phyloP scores from a whole-genome alignment of 2,113 vertebrate species.

The Hippopotamus amphibius region DNA sequence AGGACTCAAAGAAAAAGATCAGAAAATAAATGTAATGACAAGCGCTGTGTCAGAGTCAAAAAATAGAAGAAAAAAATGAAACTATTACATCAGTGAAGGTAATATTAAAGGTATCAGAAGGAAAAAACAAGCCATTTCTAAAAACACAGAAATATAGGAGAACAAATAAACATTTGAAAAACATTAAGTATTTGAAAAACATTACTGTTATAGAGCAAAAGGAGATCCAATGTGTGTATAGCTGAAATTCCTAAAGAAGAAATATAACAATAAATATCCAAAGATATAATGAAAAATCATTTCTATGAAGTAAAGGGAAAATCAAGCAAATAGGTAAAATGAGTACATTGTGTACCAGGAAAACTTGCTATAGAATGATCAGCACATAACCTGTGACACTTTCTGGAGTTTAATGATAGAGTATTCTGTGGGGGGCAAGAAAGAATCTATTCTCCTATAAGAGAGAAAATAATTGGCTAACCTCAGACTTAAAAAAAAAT shows the following conservation, averaged over 20 bases:
- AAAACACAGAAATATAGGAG: constrained; percentile 21
- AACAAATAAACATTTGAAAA: background rate
- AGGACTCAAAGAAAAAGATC: constrained; percentile 14
- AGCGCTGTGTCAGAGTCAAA: background rate
- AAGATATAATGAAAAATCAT: background rate
- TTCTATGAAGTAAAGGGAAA: constrained; percentile 31
- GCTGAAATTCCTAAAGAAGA: background rate
- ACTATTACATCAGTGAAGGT: background rate
- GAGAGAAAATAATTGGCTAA: background rate
- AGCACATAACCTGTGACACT: background rate
- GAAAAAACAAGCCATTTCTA: background rate
- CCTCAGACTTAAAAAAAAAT: background rate
- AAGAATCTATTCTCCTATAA: background rate
- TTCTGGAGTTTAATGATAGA: background rate
- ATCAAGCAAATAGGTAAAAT: background rate
- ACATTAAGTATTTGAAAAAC: background rate
- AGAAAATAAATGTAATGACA: background rate
- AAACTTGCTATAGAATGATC: background rate
- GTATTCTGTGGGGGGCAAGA: background rate
- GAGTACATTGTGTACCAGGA: background rate
- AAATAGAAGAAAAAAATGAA: background rate
- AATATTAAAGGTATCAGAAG: background rate
- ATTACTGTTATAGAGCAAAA: background rate
- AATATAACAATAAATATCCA: background rate
- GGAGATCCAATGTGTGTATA: background rate